Evolutionary conservation across 1,140 invertebrate genomes (phyloP), one percentile per base, ranked within the genome.

Genomic region (Drosophila orosa): DNA sequence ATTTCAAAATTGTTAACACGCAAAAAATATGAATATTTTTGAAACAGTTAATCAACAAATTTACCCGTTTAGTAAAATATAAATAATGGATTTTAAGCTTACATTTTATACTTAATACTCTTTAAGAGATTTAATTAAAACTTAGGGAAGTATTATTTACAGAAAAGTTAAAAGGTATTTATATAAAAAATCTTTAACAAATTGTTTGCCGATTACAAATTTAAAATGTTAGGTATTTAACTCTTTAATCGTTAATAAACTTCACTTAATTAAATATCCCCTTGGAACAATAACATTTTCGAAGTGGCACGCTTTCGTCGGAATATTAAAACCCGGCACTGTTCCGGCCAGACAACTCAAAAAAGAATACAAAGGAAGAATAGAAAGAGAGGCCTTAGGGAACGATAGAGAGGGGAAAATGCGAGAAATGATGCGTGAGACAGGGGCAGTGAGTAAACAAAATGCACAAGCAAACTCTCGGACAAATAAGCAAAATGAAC

Each of bases 401-500:
- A 27, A 12, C 22, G 7, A 56, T 24, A 37, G 19, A 58, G 45
- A 33, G 55, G 22, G 37, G 42, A 13, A 50, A 63, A 82, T 22
- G 29, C 13, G 29, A 71, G 60, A 76, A 71, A 80, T 80, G 54
- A 65, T 86, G 75, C 58, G 58, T 58, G 59, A 61, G 63, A 57
- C 48, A 44, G 60, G 59, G 47, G 72, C 55, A 62, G 57, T 62
- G 48, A 72, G 39, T 58, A 76, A 76, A 76, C 74, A 68, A 66
- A 75, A 76, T 76, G 74, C 74, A 76, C 48, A 76, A 24, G 37
- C 54, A 52, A 75, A 57, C 47, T 58, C 61, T 67, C 52, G 37
- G 54, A 65, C 71, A 75, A 75, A 75, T 74, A 75, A 74, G 73
- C 54, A 75, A 75, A 75, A 67, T 57, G 73, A 66, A 75, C 72